phyloP scores from a whole-genome alignment of 1,140 invertebrate species.

The Harpegnathos saltator region DNA sequence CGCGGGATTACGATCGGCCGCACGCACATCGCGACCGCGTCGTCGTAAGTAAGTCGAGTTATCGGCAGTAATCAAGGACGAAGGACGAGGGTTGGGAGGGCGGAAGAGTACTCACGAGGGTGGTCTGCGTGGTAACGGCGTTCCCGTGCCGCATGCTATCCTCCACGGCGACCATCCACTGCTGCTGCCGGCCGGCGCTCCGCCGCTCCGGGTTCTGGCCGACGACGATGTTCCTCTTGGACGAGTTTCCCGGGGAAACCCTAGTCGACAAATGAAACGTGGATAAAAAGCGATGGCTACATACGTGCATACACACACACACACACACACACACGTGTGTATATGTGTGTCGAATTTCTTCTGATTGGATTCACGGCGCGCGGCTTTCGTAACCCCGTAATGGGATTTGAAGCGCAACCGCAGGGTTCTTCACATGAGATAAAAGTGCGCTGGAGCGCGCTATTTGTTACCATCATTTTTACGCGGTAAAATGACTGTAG shows the following conservation, averaged over 20 bases:
- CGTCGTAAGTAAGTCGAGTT: constrained; percentile 45
- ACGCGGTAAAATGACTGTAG: too few relatives aligned
- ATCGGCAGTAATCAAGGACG: constrained; percentile 1
- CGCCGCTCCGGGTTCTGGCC: constrained; percentile 81
- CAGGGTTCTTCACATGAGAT: too few relatives aligned
- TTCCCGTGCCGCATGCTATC: constrained; percentile 85
- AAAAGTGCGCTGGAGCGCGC: too few relatives aligned
- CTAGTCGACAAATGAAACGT: constrained; percentile 82
- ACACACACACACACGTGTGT: too few relatives aligned
- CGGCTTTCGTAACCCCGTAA: not conserved
- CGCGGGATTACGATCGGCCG: constrained; percentile 48
- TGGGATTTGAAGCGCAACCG: not conserved
- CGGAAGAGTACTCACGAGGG: constrained; percentile 88
- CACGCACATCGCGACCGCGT: not conserved
- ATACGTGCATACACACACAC: not conserved
- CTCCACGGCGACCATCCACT: constrained; percentile 84
- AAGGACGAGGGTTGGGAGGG: too few relatives aligned
- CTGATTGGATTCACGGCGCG: constrained; percentile 1
- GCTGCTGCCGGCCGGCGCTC: constrained; percentile 79
- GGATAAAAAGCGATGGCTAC: not conserved
- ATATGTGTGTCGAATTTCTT: too few relatives aligned
- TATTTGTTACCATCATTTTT: too few relatives aligned
- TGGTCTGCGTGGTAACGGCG: constrained; percentile 89
- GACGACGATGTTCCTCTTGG: constrained; percentile 83
- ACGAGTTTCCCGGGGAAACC: constrained; percentile 89